Evolutionary conservation across 2,797 vertebrate species (phyloP), one percentile per base, ranked within the genome.

Genomic region (Calcarius lapponicus): DNA sequence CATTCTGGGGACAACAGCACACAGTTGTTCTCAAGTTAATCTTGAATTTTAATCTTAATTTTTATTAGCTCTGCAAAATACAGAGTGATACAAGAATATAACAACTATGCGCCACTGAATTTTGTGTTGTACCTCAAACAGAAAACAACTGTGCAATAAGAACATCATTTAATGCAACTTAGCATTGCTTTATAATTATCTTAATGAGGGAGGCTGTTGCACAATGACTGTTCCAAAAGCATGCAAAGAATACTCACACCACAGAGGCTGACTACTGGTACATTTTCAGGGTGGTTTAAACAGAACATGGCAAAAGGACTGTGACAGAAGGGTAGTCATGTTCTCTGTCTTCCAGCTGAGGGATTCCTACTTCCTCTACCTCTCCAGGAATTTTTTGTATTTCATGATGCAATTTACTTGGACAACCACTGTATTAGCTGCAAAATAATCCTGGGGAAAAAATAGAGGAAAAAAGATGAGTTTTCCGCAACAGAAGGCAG

Each of bases 51-150:
- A 50, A 50, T 50, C 25, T 50, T 31, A 62, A 12, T 32, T 85
- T 69, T 78, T 88, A 76, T 60, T 57, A 93, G 57, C 34, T 86
- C 48, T 65, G 67, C 54, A 73, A 43, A 85, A 43, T 54, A 72
- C 22, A 74, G 8, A 87, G 40, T 7, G 60, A 80, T 18, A 21
- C 50, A 87, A 11, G 26, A 85, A 79, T 11, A 32, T 40, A 80
- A 38, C 8, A 72, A 45, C 15, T 50, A 62, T 15, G 17, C 5
- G 31, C 31, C 86, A 28, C 34, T 8, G 13, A 54, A 48, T 64
- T 48, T 38, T 38, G 17, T 1, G 4, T 42, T 7, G 1, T 7
- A 80, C 26, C 25, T 79, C 60, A 56, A 54, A 80, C 0, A 58
- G 22, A 66, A 85, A 79, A 66, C 34, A 87, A 73, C 40, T 58